Percentiles rank a stretch among this genome's conserved stretches.
These are phyloP conservation scores for Rhea pennata DNA, from an alignment of 2,113 vertebrate species.

Conservation along the genomic window DNA sequence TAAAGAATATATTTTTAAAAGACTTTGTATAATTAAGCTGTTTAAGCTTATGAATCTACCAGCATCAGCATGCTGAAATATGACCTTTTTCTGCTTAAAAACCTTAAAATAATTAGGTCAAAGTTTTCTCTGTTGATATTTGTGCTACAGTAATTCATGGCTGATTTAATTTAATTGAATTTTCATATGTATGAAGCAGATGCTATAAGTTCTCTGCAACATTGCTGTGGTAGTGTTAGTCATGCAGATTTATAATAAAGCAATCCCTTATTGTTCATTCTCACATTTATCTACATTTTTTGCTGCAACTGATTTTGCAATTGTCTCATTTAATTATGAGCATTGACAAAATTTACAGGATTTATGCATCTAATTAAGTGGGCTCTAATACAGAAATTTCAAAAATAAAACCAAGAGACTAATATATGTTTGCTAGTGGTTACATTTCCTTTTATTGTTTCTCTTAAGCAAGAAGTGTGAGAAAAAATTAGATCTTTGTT, in stretches of 20 bases:
- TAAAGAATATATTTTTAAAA: not conserved
- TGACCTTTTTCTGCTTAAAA: constrained; percentile 60
- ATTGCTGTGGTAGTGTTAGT: constrained; percentile 57
- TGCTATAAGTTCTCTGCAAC: constrained; percentile 57
- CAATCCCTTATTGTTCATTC: constrained; percentile 42
- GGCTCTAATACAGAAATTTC: constrained; percentile 35
- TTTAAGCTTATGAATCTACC: constrained; percentile 25
- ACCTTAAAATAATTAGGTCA: constrained; percentile 72
- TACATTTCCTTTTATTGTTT: constrained; percentile 34
- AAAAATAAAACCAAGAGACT: constrained; percentile 51
- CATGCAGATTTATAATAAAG: constrained; percentile 65
- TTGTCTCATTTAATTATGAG: constrained; percentile 71
- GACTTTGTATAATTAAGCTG: not conserved
- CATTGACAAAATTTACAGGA: constrained; percentile 63
- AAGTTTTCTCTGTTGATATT: constrained; percentile 66
- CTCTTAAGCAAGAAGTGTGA: not conserved
- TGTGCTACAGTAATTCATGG: constrained; percentile 60
- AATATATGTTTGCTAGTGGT: constrained; percentile 32
- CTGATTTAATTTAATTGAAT: constrained; percentile 75
- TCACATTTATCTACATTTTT: constrained; percentile 64
- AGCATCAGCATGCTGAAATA: constrained; percentile 21
- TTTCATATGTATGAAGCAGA: constrained; percentile 77
- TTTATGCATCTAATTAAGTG: constrained; percentile 67
- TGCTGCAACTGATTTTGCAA: constrained; percentile 54
- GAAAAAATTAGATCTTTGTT: not conserved